These are phyloP conservation scores for Muraenolepis orangiensis DNA, from an alignment of 2,797 vertebrate genomes.

Conservation along the genomic window DNA sequence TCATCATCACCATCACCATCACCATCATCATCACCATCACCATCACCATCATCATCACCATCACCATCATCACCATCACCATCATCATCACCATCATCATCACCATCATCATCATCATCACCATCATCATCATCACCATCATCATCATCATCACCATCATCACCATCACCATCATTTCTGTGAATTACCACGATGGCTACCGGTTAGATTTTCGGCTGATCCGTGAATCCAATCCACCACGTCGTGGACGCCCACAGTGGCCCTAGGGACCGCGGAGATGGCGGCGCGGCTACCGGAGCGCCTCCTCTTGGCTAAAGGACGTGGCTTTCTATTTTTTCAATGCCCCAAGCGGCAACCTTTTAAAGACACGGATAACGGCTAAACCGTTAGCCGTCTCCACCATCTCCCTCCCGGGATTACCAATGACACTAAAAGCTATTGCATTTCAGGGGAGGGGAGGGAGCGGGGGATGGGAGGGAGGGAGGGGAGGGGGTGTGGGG, in stretches of 20 bases:
- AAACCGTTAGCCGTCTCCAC: slow-evolving; percentile 63
- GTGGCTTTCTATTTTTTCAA: not conserved
- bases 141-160: not conserved
- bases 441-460: slow-evolving; percentile 63
- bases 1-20: not conserved
- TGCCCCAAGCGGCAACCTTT: slow-evolving; percentile 68
- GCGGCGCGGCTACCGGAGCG: slow-evolving; percentile 57
- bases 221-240: slow-evolving; percentile 43
- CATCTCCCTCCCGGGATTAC: slow-evolving; percentile 64
- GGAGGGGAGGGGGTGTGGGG: slow-evolving; percentile 60
- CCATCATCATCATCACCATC: not conserved
- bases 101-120: not conserved
- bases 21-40: not conserved
- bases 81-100: not conserved
- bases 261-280: slow-evolving; percentile 52
- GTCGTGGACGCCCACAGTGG: slow-evolving; percentile 45
- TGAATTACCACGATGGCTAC: slow-evolving; percentile 16
- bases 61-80: not conserved
- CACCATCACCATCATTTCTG: slow-evolving; percentile 23
- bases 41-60: not conserved
- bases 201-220: slow-evolving; percentile 24
- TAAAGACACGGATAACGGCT: slow-evolving; percentile 62
- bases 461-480: slow-evolving; percentile 58
- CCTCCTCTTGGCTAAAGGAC: not conserved
- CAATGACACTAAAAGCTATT: slow-evolving; percentile 73